Percentiles rank a stretch among this genome's conserved stretches.
Evolutionary conservation across 30 jellyfish, hydroid and myxozoan genomes (phyloP).

Genomic region (Aurelia aurita): DNA sequence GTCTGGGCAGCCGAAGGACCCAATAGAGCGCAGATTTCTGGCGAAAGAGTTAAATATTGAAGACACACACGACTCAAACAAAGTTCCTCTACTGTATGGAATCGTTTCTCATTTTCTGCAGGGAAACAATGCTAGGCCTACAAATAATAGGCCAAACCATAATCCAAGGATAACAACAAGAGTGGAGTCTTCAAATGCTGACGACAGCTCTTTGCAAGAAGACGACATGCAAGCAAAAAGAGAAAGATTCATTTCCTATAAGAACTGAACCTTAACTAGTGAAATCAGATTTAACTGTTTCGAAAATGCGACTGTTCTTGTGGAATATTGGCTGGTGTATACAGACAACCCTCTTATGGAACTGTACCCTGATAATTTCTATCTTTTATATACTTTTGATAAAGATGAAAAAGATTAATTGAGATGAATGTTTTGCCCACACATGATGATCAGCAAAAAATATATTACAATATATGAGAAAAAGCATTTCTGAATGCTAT

Average conservation of each 20-base stretch:
- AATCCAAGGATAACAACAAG: background rate
- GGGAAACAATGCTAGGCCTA: background rate
- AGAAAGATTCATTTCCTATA: background rate
- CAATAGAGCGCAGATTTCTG: slow-evolving; percentile 74
- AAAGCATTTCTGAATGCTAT: too few relatives aligned
- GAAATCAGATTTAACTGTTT: too few relatives aligned
- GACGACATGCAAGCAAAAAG: background rate
- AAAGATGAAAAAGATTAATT: too few relatives aligned
- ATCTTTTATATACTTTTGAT: too few relatives aligned
- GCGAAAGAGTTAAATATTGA: slow-evolving; percentile 74
- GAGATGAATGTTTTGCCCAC: too few relatives aligned
- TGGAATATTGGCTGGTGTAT: too few relatives aligned
- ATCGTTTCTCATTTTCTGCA: slow-evolving; percentile 72
- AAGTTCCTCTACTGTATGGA: slow-evolving; percentile 80
- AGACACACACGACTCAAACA: slow-evolving; percentile 37
- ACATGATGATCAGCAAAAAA: too few relatives aligned
- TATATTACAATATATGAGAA: too few relatives aligned
- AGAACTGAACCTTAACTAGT: background rate
- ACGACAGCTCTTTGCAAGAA: background rate
- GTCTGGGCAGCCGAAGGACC: slow-evolving; percentile 91
- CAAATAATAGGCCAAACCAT: background rate
- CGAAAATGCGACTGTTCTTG: too few relatives aligned
- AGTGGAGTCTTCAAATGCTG: background rate
- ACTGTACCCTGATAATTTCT: too few relatives aligned
- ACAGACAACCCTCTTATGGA: too few relatives aligned